Base-by-base conservation (phyloP, 2,797 vertebrate species). In the Gadopsis bispinosus region DNA sequence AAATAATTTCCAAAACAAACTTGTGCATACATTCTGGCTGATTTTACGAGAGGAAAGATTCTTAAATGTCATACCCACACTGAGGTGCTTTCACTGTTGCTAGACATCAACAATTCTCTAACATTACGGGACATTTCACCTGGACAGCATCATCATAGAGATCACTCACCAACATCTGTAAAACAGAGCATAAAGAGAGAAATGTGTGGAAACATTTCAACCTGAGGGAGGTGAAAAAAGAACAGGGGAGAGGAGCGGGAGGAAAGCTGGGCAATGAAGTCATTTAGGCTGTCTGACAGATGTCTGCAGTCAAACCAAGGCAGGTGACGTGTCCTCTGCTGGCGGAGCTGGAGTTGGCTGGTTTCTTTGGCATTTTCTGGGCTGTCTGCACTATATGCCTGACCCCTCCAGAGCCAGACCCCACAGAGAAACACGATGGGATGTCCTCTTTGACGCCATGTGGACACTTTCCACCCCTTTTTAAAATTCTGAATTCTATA, bases 351-450 rank as follows among this genome's bases (percentile, higher is more conserved):
- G 90, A 92, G 87, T 86, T 79, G 81, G 83, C 93, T 84, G 92
- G 93, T 95, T 93, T 99, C 97, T 98, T 99, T 98, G 97, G 97
- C 97, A 83, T 93, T 94, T 80, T 79, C 69, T 73, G 74, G 83
- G 78, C 73, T n/a, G 31, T 77, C 73, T 88, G 93, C 91, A 91
- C 93, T 91, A 71, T 74, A 82, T 84, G 88, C 87, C 85, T 61
- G 83, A 79, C 87, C 87, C 71, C 76, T 85, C 83, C 86, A 82
- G 80, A 90, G 72, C 86, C 87, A 33, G 65, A 58, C 45, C 75
- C 60, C 73, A 50, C 80, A 83, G 73, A 90, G 75, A 31, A 63
- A 43, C 82, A 79, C 13, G 26, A 88, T 83, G 86, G 59, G 66
- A 75, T 35, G 77, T 75, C 69, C 55, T 86, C 82, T 70, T 43